These are phyloP conservation scores for Casuarius casuarius DNA, from an alignment of 2,113 vertebrate genomes.

Conservation along the genomic window DNA sequence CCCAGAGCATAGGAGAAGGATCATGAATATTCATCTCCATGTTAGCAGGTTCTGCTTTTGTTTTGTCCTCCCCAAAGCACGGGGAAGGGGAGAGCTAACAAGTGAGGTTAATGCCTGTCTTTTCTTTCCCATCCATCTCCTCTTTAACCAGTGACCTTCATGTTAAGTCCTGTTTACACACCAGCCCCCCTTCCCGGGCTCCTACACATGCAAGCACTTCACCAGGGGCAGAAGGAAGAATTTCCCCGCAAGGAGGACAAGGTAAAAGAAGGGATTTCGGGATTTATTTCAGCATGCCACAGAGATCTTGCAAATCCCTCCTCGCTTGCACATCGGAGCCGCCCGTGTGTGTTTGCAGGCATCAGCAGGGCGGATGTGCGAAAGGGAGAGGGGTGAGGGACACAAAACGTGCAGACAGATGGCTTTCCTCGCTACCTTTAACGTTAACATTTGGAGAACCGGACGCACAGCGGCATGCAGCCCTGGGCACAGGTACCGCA, in stretches of 20 bases:
- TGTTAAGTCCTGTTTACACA: conserved; percentile 58
- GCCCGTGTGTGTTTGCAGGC: not conserved
- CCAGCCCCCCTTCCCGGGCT: not conserved
- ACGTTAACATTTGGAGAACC: not conserved
- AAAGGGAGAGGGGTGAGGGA: not conserved
- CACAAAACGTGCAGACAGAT: not conserved
- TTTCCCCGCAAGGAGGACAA: not conserved
- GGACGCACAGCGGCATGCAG: not conserved
- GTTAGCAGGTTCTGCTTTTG: conserved; percentile 50
- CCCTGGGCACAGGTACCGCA: conserved; percentile 9
- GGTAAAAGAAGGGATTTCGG: not conserved
- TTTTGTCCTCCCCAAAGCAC: conserved; percentile 44
- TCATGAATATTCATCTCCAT: conserved; percentile 33
- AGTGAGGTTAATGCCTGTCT: conserved; percentile 44
- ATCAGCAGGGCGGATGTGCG: not conserved
- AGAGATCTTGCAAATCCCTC: conserved; percentile 22
- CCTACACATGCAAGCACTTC: not conserved
- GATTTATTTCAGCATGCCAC: conserved; percentile 18
- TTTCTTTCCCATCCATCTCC: conserved; percentile 41
- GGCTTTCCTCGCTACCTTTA: not conserved
- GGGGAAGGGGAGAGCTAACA: conserved; percentile 8
- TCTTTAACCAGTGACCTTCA: conserved; percentile 65
- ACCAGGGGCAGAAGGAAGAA: conserved; percentile 31
- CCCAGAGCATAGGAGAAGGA: not conserved
- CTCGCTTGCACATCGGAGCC: not conserved